Base-by-base conservation (phyloP, 2,797 vertebrate species). In the Melanotaenia nigrans region DNA sequence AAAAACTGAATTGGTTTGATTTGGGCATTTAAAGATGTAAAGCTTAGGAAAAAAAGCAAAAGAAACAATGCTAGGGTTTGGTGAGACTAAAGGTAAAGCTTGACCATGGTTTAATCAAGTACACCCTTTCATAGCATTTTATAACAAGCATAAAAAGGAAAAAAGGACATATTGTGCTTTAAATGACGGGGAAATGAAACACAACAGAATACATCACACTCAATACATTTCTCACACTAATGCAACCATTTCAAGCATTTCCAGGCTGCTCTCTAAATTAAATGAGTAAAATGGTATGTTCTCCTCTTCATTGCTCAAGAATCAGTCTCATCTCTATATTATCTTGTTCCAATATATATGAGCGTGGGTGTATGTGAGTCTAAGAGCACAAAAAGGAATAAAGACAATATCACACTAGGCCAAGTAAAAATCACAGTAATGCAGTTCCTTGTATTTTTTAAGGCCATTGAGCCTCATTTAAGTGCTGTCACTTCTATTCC, bases 401-500 rank as follows among this genome's bases (percentile, higher is more conserved):
- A 25, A 28, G 24, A 30, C 35, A 25, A 59, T 38, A 40, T 57
- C 33, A 61, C 5, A 66, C 47, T 9, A 12, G 45, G 40, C 51
- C 74, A 67, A 71, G 73, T 24, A 57, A 53, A 71, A n/a, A 62
- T 63, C 16, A 33, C 24, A 59, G 47, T 64, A 14, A 75, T 61
- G 54, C 65, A 45, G 63, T 83, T 73, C 59, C 70, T 42, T 30
- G 42, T 59, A 45, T 45, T 68, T 68, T 71, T 83, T 71, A 69
- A 78, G 69, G 78, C 84, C 70, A 63, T 45, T 49, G 47, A 54
- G 64, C 32, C 65, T 70, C 53, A 57, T 80, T 75, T 75, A 71
- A 82, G 73, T 66, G 67, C 68, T 55, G 65, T 79, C 69, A 63
- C 67, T 67, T 82, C 72, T 28, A n/a, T 68, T 68, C 32, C 68